phyloP scores from a whole-genome alignment of 2,113 vertebrate species.

The Nothocercus julius region DNA sequence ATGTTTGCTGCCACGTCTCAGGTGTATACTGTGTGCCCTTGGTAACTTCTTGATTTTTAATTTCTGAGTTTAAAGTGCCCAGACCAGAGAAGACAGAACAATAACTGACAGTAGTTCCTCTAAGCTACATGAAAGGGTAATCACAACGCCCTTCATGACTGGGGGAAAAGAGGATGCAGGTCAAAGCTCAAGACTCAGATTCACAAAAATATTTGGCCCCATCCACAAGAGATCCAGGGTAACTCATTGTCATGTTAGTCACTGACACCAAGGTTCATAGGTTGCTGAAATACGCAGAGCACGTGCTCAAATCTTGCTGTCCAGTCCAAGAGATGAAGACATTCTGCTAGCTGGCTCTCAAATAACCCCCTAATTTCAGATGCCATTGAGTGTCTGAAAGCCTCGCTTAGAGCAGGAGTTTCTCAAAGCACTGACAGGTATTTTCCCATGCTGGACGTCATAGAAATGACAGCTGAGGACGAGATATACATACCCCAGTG shows the following conservation, averaged over 20 bases:
- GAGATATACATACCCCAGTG: rapidly evolving
- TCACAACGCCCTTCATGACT: background rate
- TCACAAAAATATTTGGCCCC: background rate
- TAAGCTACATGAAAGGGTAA: background rate
- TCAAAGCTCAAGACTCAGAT: background rate
- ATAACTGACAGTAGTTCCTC: background rate
- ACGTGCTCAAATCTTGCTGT: background rate
- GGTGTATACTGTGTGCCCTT: background rate
- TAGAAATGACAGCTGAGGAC: background rate
- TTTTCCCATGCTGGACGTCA: background rate
- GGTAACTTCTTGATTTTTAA: background rate
- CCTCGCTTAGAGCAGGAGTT: background rate
- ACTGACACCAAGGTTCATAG: background rate
- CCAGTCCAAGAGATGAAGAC: background rate
- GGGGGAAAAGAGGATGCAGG: background rate
- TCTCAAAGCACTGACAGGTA: background rate
- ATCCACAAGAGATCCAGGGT: background rate
- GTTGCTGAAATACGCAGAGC: background rate
- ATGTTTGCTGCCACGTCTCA: background rate
- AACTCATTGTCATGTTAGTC: background rate
- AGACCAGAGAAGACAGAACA: background rate
- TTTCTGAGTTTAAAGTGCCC: background rate
- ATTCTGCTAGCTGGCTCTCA: background rate
- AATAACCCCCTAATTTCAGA: background rate
- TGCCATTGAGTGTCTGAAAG: background rate